These are phyloP conservation scores for Azemiops feae DNA, from an alignment of 2,113 vertebrate genomes.

Conservation along the genomic window DNA sequence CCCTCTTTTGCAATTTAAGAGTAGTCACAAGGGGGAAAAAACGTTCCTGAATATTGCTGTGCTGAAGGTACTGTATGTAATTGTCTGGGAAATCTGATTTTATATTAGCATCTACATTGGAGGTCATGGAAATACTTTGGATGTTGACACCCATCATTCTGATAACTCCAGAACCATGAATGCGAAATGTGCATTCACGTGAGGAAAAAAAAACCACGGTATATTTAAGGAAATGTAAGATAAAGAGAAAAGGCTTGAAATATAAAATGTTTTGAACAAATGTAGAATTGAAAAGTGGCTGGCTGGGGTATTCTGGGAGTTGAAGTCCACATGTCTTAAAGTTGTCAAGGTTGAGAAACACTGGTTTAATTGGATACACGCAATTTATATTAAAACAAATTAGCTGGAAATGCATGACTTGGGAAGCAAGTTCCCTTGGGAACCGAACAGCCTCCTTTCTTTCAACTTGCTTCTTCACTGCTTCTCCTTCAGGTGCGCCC, in stretches of 20 bases:
- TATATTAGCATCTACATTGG: background rate
- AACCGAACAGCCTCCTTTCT: background rate
- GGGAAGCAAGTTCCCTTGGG: background rate
- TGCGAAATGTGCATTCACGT: background rate
- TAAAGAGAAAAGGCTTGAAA: background rate
- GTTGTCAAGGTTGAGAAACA: background rate
- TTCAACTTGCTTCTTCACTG: background rate
- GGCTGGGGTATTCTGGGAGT: background rate
- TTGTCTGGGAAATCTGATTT: background rate
- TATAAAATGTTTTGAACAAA: background rate
- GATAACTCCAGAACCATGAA: background rate
- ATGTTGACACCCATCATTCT: background rate
- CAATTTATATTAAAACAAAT: background rate
- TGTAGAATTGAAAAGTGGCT: background rate
- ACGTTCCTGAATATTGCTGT: background rate
- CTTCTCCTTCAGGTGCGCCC: background rate
- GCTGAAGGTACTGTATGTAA: background rate
- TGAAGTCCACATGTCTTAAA: background rate
- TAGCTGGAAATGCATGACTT: background rate
- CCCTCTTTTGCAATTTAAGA: background rate
- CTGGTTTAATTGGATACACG: background rate
- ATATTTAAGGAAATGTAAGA: background rate
- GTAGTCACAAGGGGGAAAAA: background rate
- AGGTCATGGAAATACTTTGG: background rate
- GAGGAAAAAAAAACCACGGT: background rate